Base-by-base conservation (phyloP, 2,888 invertebrate species). In the Drosophila demipolita region DNA sequence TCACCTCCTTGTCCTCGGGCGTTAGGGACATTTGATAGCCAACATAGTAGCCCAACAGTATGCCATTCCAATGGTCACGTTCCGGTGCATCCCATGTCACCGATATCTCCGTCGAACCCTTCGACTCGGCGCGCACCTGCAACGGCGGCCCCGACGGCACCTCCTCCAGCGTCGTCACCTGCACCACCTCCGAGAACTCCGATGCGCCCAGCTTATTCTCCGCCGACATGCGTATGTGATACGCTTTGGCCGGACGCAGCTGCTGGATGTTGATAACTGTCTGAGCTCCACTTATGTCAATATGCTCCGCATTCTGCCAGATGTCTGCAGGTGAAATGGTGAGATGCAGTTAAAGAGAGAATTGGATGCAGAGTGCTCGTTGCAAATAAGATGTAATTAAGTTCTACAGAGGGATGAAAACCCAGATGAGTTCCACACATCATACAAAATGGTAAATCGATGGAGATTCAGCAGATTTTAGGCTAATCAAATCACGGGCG, bases 31-130 rank as follows among this genome's bases (percentile, higher is more conserved):
- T 95, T 92, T 97, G 96, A 94, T 96, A 97, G 82, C 97, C 97
- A 35, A 97, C 96, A 91, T 97, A 97, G 93, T 97, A 97, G 64
- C 98, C 98, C 0, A 97, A 94, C 79, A 97, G 95, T 89, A 97
- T 97, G 50, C 97, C 97, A 91, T 97, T 97, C 97, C 97, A 97
- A 72, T 96, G 94, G 90, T 97, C 97, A 84, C 96, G 95, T 87
- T 96, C 95, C 29, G 98, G 98, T 36, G 98, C 96, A 92, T 97
- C 97, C 98, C 97, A 98, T 60, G 95, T 96, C 53, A 97, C 96
- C 74, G 96, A 95, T 71, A 97, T 94, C 93, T 97, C 97, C 1
- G 97, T 97, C 9, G 97, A 97, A 92, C 96, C 97, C 92, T 96
- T 96, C 0, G 97, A 95, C 93, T 97, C 97, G 50, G 96, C 96